Evolutionary conservation across 2,888 invertebrate species (phyloP), one percentile per base, ranked within the genome.

Genomic region (Parnassius apollo): DNA sequence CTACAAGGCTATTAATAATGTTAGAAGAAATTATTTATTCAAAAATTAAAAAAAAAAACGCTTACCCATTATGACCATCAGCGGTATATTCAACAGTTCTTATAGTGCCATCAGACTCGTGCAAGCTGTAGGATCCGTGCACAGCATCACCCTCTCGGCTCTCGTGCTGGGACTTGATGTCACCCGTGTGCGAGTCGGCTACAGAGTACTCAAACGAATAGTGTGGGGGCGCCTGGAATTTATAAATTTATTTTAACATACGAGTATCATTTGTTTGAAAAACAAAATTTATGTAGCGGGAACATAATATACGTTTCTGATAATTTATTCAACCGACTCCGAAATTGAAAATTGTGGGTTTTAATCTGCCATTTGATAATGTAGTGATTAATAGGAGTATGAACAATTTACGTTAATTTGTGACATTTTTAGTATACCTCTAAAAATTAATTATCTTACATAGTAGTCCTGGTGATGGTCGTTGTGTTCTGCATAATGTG

Each of bases 61-160:
- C 57, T 74, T 78, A 91, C 81, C 93, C 93, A 63, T 80, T 74
- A 69, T 91, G 85, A 61, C 92, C 85, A 72, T 92, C 92, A 51
- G 90, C 91, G 66, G 84, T 86, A 75, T 93, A 93, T 71, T 92
- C 88, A 42, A 93, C 93, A 54, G 88, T 90, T 71, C 93, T 86
- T 74, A 91, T 74, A 68, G 93, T 91, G 64, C 93, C 93, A 63
- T 91, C 92, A 46, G 93, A 81, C 68, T 88, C 87, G 68, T 90
- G 86, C 54, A 92, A 78, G 57, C 84, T 86, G 77, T 93, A 93
- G 71, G 90, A 59, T 92, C 93, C 70, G 25, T 48, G 65, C 13
- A 92, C 92, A 13, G 72, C 78, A 71, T 92, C 91, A 8, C 92
- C 92, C 63, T 92, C 85, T 45, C 88, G 82, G 25, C 73, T 71